Base-by-base conservation (phyloP, 2,113 vertebrate genomes). In the Poecilia latipinna region DNA sequence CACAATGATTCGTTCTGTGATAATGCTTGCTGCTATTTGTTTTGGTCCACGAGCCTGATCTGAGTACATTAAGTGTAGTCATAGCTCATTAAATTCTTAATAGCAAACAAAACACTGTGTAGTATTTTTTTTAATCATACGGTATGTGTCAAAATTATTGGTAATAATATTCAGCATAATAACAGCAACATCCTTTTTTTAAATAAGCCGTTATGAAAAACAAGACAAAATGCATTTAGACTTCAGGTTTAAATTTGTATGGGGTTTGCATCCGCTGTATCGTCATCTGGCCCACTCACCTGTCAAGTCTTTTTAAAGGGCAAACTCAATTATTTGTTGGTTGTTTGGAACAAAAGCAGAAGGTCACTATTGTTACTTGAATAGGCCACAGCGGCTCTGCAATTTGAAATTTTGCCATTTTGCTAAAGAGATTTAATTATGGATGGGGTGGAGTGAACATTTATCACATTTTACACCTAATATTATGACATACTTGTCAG, bases 401-500 rank as follows among this genome's bases (percentile, higher is more conserved):
- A 72, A 85, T 88, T 88, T 88, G 66, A 87, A 87, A 83, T 80
- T 80, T 81, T 87, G 79, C 85, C 78, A 89, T 92, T 90, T 85
- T 65, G 75, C 57, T 88, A 87, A 83, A 84, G 88, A 82, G 48
- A 85, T 81, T 90, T 88, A 84, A 86, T 94, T 93, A 93, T 92
- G 86, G 86, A 92, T 91, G 82, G 88, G 84, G 74, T 87, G 75
- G 76, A 82, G 80, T 65, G 67, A 88, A 84, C 91, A 91, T 94
- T 91, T 89, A 93, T 94, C 93, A 94, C 87, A 91, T 92, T 93
- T 94, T 81, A 85, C 76, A 81, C 90, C 80, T 86, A 84, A 84
- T 93, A 93, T 94, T 95, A 93, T 94, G 94, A 93, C 94, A 94
- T 90, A 92, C 92, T 93, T 93, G 92, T 93, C 93, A 92, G 86